phyloP scores from a whole-genome alignment of 2,113 vertebrate species.

The Oncorhynchus kisutch region DNA sequence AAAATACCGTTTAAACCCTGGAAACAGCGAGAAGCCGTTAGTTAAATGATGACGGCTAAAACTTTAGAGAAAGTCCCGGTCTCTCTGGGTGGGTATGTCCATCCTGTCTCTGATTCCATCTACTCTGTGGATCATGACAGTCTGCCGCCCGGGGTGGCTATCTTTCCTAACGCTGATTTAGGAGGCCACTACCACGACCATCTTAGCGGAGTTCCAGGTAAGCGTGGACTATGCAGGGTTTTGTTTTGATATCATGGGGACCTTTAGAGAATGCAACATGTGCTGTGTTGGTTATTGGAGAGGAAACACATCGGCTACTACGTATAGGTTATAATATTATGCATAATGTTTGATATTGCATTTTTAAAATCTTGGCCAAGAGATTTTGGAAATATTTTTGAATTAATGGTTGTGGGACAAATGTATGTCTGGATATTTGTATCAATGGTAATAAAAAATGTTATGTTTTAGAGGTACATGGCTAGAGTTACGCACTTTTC shows the following conservation, averaged over 20 bases:
- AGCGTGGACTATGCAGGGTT: slow-evolving; percentile 47
- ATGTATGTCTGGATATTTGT: not conserved
- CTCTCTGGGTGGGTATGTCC: slow-evolving; percentile 85
- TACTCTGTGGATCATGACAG: slow-evolving; percentile 87
- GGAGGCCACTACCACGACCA: slow-evolving; percentile 85
- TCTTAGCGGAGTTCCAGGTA: slow-evolving; percentile 82
- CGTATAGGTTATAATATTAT: not conserved
- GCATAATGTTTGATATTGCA: not conserved
- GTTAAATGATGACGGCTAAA: slow-evolving; percentile 88
- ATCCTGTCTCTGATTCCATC: slow-evolving; percentile 81
- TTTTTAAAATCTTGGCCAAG: not conserved
- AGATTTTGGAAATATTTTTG: not conserved
- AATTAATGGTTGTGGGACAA: not conserved
- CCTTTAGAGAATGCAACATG: not conserved
- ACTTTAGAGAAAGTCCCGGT: slow-evolving; percentile 89
- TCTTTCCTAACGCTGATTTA: slow-evolving; percentile 86
- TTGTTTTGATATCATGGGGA: not conserved
- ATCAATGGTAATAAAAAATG: not conserved
- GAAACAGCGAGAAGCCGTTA: slow-evolving; percentile 8
- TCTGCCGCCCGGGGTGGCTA: slow-evolving; percentile 81
- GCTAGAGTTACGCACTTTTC: not conserved
- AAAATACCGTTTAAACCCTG: slow-evolving; percentile 25
- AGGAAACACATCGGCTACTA: too few species aligned
- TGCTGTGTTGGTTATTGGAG: not conserved
- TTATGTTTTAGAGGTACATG: not conserved